Evolutionary conservation across 2,797 vertebrate genomes (phyloP), one percentile per base, ranked within the genome.

Genomic region (Todus mexicanus): DNA sequence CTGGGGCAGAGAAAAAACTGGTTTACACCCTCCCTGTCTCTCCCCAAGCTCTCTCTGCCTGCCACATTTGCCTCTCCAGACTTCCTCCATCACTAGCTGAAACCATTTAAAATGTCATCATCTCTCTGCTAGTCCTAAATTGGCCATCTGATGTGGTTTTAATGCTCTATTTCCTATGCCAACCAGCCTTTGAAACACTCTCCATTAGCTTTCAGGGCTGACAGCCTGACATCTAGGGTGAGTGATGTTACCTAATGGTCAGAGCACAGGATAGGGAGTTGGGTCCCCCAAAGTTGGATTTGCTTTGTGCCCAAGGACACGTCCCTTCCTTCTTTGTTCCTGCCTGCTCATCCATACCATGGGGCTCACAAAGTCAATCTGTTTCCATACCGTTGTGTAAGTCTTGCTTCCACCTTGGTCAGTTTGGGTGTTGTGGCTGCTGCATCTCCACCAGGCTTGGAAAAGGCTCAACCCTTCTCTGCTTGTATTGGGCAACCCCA

Each of bases 81-180:
- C 59, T 95, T 92, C 77, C 61, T 56, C 56, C 51, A 37, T 87
- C 78, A 37, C 43, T 91, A 40, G n/a, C 57, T 92, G 60, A 83
- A 95, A 86, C 72, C 33, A 85, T 94, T 94, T 95, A 89, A 93
- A 92, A 89, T 90, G 68, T 66, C 54, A 71, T 87, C 15, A 61
- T 92, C 87, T 93, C 77, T 94, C 87, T 29, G 20, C 66, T 92
- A 66, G 63, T 94, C 87, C 77, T 89, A 91, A 95, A 88, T 54
- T 90, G 26, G 38, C 90, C 61, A 83, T 90, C 76, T 73, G 82
- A 94, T 74, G 50, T 68, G 77, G 78, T 82, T 94, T 95, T 76
- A 94, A 90, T 95, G 89, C 79, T 79, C 89, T 86, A 47, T 88
- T 93, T 95, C 66, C 79, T 76, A n/a, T 89, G 70, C 56, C 63